Conservation (phyloP, 2,113 vertebrate species). For the Heterochromis multidens region DNA sequence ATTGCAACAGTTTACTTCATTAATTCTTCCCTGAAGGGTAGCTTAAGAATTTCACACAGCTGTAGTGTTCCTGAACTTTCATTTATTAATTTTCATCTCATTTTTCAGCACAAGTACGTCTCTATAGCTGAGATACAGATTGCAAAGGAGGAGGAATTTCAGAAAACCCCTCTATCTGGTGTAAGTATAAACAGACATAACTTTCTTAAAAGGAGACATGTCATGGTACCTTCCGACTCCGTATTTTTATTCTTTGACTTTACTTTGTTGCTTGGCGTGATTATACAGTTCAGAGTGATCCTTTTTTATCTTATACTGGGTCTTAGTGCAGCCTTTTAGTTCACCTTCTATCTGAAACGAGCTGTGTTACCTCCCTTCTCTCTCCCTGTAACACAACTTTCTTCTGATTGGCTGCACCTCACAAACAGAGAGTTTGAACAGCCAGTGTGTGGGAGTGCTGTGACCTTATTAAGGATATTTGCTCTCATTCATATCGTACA, state of each 20-base stretch:
- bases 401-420: not conserved
- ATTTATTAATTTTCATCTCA: not conserved
- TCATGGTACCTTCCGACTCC: accelerated
- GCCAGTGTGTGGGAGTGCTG: no score
- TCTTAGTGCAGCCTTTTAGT: not conserved
- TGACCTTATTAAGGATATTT: no score
- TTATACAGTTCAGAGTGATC: not conserved
- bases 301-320: not conserved
- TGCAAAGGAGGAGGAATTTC: conserved; percentile 90
- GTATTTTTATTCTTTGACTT: no score
- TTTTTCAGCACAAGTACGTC: conserved; percentile 91
- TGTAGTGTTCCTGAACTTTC: not conserved
- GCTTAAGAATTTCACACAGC: not conserved
- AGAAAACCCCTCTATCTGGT: conserved; percentile 92
- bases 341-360: not conserved
- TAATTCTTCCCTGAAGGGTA: not conserved
- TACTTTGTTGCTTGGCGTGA: not conserved
- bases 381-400: not conserved
- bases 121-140: conserved; percentile 95
- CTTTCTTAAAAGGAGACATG: not conserved
- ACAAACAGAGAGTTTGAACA: not conserved
- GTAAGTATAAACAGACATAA: conserved; percentile 71
- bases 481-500: not conserved
- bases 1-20: not conserved
- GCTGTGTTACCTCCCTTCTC: not conserved